phyloP scores from a whole-genome alignment of 2,888 invertebrate species.

The Tachina fera region DNA sequence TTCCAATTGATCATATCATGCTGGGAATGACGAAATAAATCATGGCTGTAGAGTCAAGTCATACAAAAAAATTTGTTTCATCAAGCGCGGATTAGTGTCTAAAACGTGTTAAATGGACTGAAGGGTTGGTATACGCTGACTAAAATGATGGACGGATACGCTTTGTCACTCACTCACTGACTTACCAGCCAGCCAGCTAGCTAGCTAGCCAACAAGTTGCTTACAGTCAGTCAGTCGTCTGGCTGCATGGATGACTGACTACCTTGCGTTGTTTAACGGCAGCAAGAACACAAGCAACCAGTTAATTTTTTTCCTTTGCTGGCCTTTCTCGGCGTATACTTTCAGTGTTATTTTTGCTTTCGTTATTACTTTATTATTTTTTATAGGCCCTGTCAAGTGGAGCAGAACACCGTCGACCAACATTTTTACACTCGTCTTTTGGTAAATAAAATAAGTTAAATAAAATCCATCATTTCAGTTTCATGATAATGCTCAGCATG shows the following conservation, averaged over 20 bases:
- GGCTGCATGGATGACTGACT: slow-evolving; percentile 27
- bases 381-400: slow-evolving; percentile 54
- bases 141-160: slow-evolving; percentile 79
- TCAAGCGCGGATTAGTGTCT: slow-evolving; percentile 83
- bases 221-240: not conserved
- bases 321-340: not conserved
- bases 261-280: slow-evolving; percentile 40
- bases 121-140: slow-evolving; percentile 75
- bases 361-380: slow-evolving; percentile 40
- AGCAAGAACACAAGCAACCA: slow-evolving; percentile 17
- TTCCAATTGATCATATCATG: slow-evolving; percentile 71
- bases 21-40: slow-evolving; percentile 78
- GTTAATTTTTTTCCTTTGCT: not conserved
- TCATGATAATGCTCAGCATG: slow-evolving; percentile 46
- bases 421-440: slow-evolving; percentile 38
- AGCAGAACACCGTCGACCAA: slow-evolving; percentile 49
- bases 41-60: slow-evolving; percentile 77
- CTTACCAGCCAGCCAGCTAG: slow-evolving; percentile 21
- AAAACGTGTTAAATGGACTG: slow-evolving; percentile 84
- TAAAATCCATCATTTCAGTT: slow-evolving; percentile 25
- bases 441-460: slow-evolving; percentile 16
- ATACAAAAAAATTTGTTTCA: slow-evolving; percentile 83
- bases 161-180: slow-evolving; percentile 70
- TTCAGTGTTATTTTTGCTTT: not conserved
- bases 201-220: slow-evolving; percentile 21